Base-by-base conservation (phyloP, 1,140 invertebrate species). In the Venustaconcha ellipsiformis region DNA sequence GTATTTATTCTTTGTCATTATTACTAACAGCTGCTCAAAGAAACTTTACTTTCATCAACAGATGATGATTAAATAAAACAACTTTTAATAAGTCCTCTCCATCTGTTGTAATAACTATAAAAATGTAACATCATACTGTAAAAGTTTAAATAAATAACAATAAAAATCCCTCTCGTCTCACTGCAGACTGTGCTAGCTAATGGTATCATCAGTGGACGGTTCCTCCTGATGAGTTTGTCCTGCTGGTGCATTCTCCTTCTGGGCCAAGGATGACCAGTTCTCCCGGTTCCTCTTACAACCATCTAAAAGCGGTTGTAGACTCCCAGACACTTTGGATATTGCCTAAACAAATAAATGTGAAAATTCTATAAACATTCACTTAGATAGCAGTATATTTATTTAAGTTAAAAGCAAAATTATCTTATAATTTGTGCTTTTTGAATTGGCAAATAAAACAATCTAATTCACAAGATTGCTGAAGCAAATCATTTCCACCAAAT, bases 261-360 rank as follows among this genome's bases (percentile, higher is more conserved):
- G 95, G 0, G 96, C 95, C 17, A 97, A 88, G 87, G 96, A 94
- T 86, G 96, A 94, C 97, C 97, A 98, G 77, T 97, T 93, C 81
- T 94, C 93, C 18, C 95, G 90, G 89, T 99, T 98, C 58, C 95
- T 93, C 77, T 94, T 79, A 0, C 96, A 97, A 1, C 96, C 96
- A 70, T 96, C 93, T 85, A 96, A 95, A 18, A 99, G 89, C 1
- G 96, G 96, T 76, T 93, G 92, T 66, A 98, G 94, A 94, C 95
- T 96, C 0, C 96, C 95, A 85, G 97, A 97, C 0, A 96, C 96
- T 76, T 97, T 96, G 0, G 95, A 94, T 8, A 99, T 90, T 1
- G 95, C 94, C 96, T 98, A 88, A 1, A 84, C 85, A 91, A 90
- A 14, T 23, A 30, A 55, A 69, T 69, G 18, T 18, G 56, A 58